Conservation (phyloP, 2,888 invertebrate species). For the Saturnia pavonia region DNA sequence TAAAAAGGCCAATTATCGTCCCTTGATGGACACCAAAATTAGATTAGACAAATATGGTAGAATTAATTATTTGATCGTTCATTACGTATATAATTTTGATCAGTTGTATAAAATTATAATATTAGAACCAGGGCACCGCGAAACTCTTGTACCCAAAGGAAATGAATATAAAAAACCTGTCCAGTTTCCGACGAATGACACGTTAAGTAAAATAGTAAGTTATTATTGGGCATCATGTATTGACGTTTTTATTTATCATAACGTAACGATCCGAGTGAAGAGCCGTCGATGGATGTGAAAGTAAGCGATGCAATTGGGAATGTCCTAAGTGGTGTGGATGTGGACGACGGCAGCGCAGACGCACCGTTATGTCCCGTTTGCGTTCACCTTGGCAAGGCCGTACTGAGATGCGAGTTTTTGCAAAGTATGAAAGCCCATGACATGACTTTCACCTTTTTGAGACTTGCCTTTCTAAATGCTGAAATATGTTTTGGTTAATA, state of each 20-base stretch:
- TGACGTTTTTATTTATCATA: conserved; percentile 39
- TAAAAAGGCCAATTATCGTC: background rate
- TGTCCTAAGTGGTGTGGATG: conserved; percentile 42
- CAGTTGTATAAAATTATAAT: conserved; percentile 2
- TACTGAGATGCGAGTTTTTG: conserved; percentile 76
- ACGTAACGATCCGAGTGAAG: conserved; percentile 25
- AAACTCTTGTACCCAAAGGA: conserved; percentile 55
- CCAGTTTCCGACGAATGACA: conserved; percentile 47
- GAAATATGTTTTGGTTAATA: conserved; percentile 47
- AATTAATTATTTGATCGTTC: conserved; percentile 25
- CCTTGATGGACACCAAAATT: background rate
- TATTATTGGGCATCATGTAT: conserved; percentile 27
- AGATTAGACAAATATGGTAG: background rate
- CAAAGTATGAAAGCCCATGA: conserved; percentile 74
- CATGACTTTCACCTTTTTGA: conserved; percentile 78
- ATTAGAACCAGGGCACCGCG: conserved; percentile 1
- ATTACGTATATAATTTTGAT: background rate
- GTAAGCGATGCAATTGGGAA: conserved; percentile 44
- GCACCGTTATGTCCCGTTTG: conserved; percentile 79
- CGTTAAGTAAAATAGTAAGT: conserved; percentile 3
- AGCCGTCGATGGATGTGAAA: conserved; percentile 47
- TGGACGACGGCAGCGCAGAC: conserved; percentile 51
- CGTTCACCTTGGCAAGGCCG: conserved; percentile 81
- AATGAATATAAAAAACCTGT: conserved; percentile 65
- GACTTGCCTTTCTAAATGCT: conserved; percentile 76